Evolutionary conservation across 2,797 vertebrate species (phyloP).

Genomic region (Brachyalestes nurse): DNA sequence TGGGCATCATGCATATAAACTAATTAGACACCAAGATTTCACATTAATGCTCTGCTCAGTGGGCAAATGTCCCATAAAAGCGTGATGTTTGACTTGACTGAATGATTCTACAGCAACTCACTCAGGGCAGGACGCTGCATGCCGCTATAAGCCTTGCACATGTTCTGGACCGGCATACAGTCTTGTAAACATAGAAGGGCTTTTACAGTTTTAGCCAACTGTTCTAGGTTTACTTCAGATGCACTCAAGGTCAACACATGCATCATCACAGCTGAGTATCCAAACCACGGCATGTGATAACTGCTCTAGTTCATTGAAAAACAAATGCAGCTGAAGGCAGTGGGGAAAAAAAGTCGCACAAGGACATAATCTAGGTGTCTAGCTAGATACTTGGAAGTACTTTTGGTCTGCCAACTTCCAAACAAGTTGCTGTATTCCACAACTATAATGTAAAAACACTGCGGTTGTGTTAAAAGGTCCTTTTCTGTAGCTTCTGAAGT

Average conservation of each 20-base stretch:
- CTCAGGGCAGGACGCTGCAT: not conserved
- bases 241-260: not conserved
- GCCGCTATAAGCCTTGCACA: not conserved
- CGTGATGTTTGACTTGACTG: not conserved
- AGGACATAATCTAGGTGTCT: not conserved
- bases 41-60: not conserved
- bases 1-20: not conserved
- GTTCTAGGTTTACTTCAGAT: not conserved
- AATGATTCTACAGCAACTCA: not conserved
- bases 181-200: not conserved
- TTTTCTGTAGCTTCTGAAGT: not conserved
- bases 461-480: not conserved
- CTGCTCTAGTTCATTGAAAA: not conserved
- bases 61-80: not conserved
- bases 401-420: not conserved
- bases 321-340: not conserved
- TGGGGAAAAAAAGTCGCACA: not conserved
- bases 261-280: not conserved
- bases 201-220: not conserved
- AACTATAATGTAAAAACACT: not conserved
- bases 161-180: not conserved
- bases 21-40: not conserved
- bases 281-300: conserved; percentile 5
- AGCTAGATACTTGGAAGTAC: not conserved
- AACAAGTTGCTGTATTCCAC: not conserved